Evolutionary conservation across 2,113 vertebrate species (phyloP).

Genomic region (Diphyllodes magnificus): DNA sequence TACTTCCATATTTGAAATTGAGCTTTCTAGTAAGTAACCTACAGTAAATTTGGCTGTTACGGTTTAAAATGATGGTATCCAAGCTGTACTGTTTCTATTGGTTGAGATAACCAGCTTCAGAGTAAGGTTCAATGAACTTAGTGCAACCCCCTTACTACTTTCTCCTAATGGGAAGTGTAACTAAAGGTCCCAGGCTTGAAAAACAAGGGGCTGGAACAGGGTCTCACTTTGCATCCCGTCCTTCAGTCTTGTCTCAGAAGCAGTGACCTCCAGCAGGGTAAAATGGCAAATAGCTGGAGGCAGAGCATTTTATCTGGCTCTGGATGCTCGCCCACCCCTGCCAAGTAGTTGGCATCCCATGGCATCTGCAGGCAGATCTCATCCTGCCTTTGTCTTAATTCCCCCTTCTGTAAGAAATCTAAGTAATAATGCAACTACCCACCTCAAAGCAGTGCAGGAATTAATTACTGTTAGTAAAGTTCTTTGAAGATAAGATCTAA

Average conservation of each 20-base stretch:
- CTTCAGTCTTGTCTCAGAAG: neutral
- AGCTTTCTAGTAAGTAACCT: neutral
- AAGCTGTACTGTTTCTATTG: neutral
- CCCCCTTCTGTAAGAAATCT: conserved; percentile 15
- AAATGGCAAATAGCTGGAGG: neutral
- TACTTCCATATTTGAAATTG: neutral
- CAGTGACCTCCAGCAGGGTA: neutral
- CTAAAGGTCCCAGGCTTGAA: neutral
- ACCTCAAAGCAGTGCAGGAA: conserved; percentile 28
- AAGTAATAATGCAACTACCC: conserved; percentile 24
- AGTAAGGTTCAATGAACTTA: neutral
- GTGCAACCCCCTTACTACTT: neutral
- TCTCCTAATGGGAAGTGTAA: neutral
- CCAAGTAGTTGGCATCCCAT: neutral
- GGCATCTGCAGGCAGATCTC: neutral
- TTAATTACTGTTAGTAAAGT: conserved; percentile 64
- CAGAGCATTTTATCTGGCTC: neutral
- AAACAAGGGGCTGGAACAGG: neutral
- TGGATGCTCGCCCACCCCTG: fast-evolving
- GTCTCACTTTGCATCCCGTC: neutral
- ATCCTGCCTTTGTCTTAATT: neutral
- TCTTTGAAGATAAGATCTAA: conserved; percentile 68
- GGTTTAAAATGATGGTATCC: neutral
- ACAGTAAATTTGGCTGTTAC: neutral
- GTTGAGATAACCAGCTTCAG: neutral